Percentiles rank a stretch among this genome's conserved stretches.
phyloP scores from a whole-genome alignment of 2,888 invertebrate species.

The Synergus laeviventris region DNA sequence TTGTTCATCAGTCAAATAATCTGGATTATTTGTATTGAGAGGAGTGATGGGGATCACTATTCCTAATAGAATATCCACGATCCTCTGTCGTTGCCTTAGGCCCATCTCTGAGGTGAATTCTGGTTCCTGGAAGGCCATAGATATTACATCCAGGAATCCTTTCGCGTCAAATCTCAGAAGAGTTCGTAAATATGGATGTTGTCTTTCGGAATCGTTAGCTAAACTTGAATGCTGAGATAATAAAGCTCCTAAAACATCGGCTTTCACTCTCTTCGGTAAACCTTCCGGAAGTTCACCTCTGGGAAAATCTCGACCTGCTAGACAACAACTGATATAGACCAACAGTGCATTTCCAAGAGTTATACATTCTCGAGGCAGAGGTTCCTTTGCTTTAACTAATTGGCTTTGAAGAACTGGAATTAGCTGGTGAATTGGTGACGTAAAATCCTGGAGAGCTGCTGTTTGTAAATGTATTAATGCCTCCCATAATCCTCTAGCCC shows the following conservation, averaged over 20 bases:
- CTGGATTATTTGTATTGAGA: constrained; percentile 64
- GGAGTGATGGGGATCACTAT: constrained; percentile 80
- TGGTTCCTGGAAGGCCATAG: constrained; percentile 89
- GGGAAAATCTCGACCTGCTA: constrained; percentile 91
- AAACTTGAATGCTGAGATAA: constrained; percentile 83
- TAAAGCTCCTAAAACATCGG: constrained; percentile 84
- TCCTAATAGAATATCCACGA: constrained; percentile 87
- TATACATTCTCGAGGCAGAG: constrained; percentile 67
- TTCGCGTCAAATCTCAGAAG: constrained; percentile 89
- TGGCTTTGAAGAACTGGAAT: constrained; percentile 77
- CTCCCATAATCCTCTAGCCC: constrained; percentile 82
- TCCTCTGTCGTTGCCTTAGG: constrained; percentile 83
- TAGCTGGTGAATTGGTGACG: constrained; percentile 84
- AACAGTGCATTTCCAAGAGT: constrained; percentile 88
- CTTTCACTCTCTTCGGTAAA: constrained; percentile 82
- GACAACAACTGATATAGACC: constrained; percentile 91
- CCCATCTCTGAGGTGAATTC: constrained; percentile 87
- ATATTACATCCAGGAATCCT: constrained; percentile 90
- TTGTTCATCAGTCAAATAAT: constrained; percentile 67
- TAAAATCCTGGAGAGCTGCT: constrained; percentile 82
- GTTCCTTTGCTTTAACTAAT: constrained; percentile 60
- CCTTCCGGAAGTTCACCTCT: constrained; percentile 83
- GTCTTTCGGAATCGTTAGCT: constrained; percentile 80
- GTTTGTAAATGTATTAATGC: constrained; percentile 83
- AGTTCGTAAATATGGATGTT: constrained; percentile 85